Percentiles rank a stretch among this genome's conserved stretches.
These are phyloP conservation scores for Abscondita cerata DNA, from an alignment of 2,888 invertebrate genomes.

Conservation along the genomic window DNA sequence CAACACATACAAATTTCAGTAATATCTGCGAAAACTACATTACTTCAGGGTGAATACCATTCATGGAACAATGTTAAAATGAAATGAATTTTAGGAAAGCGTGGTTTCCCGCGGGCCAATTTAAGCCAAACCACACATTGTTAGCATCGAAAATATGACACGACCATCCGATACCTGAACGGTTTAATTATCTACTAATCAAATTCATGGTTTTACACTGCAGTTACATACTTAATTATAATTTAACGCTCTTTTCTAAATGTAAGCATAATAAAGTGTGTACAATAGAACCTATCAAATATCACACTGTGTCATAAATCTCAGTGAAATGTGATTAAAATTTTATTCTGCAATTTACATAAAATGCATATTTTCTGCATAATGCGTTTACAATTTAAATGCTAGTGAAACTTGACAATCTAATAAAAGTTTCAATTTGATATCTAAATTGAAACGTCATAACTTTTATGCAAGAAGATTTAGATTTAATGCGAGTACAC, in stretches of 20 bases:
- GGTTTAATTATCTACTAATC: conserved; percentile 24
- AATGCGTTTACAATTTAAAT: too few relatives aligned
- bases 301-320: too few relatives aligned
- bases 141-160: conserved; percentile 30
- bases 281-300: too few relatives aligned
- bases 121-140: conserved; percentile 29
- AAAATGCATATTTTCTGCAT: too few relatives aligned
- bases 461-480: too few relatives aligned
- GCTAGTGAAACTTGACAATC: too few relatives aligned
- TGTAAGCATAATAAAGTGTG: neutral
- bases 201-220: conserved; percentile 22
- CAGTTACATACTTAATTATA: conserved; percentile 12
- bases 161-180: conserved; percentile 25
- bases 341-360: too few relatives aligned
- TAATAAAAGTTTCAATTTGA: too few relatives aligned
- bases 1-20: conserved; percentile 1
- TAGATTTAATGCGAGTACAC: too few relatives aligned
- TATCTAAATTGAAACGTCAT: too few relatives aligned
- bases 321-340: too few relatives aligned
- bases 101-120: conserved; percentile 30
- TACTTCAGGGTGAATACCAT: conserved; percentile 11
- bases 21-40: conserved; percentile 14
- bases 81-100: conserved; percentile 27
- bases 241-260: conserved; percentile 1
- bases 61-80: conserved; percentile 25